Percentiles rank a stretch among this genome's conserved stretches.
phyloP scores from a whole-genome alignment of 1,140 invertebrate genomes.

The Glossosoma conforme region DNA sequence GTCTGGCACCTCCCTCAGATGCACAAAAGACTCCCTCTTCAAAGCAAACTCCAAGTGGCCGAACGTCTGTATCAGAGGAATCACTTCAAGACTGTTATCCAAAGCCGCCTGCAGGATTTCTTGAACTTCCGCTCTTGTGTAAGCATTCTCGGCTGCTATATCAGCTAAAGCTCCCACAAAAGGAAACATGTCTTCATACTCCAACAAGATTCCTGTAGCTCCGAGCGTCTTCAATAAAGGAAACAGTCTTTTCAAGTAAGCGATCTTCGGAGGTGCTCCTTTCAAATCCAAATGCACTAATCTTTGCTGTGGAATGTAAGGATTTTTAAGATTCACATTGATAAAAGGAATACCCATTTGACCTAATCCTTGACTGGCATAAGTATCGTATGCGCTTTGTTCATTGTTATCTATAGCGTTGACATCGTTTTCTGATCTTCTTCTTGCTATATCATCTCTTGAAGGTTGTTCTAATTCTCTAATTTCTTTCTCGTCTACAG shows the following conservation, averaged over 20 bases:
- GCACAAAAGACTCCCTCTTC: conserved; percentile 68
- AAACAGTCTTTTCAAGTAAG: conserved; percentile 67
- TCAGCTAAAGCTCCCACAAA: conserved; percentile 60
- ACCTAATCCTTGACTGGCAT: conserved; percentile 20
- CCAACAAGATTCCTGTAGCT: conserved; percentile 78
- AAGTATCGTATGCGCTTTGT: conserved; percentile 24
- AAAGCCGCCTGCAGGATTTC: conserved; percentile 61
- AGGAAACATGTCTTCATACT: conserved; percentile 96
- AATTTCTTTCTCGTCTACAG: conserved; percentile 15
- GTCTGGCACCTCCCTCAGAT: conserved; percentile 70
- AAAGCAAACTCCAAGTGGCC: conserved; percentile 87
- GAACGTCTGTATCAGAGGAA: conserved; percentile 91
- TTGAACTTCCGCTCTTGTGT: conserved; percentile 60
- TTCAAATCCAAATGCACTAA: conserved; percentile 79
- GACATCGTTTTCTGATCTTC: conserved; percentile 14
- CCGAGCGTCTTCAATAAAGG: conserved; percentile 68
- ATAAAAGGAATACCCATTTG: conserved; percentile 27
- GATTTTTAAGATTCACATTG: conserved; percentile 27
- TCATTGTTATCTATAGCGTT: conserved; percentile 14
- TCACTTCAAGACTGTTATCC: conserved; percentile 64
- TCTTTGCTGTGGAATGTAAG: conserved; percentile 40
- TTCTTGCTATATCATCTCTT: conserved; percentile 27
- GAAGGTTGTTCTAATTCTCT: conserved; percentile 26
- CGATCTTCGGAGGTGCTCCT: conserved; percentile 70
- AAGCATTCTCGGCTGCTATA: conserved; percentile 69